Conservation (phyloP, 1,140 invertebrate genomes). For the Drosophila sp. region DNA sequence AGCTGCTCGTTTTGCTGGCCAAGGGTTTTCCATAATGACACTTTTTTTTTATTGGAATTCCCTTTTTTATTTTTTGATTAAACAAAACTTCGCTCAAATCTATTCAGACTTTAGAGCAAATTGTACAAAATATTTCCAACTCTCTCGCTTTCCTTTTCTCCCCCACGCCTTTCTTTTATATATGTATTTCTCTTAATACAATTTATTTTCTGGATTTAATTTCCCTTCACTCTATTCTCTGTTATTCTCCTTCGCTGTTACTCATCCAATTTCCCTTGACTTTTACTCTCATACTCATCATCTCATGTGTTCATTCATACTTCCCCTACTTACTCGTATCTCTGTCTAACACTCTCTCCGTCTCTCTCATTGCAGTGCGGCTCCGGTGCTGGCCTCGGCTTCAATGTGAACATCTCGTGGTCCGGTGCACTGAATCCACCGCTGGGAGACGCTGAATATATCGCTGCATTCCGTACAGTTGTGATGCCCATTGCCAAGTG, state of each 20-base stretch:
- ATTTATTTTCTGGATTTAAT: no score
- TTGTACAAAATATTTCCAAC: no score
- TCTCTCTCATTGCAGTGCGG: constrained; percentile 88
- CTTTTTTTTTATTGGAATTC: no score
- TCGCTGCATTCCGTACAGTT: constrained; percentile 97
- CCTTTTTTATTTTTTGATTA: no score
- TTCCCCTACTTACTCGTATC: no score
- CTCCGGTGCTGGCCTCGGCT: constrained; percentile 95
- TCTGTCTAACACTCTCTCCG: background rate
- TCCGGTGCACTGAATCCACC: constrained; percentile 95
- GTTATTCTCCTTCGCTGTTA: background rate
- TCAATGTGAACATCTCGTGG: constrained; percentile 99
- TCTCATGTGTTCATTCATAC: no score
- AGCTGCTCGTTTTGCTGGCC: no score
- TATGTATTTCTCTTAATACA: no score
- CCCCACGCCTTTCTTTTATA: background rate
- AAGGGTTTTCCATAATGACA: no score
- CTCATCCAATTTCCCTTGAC: background rate
- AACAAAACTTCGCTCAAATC: no score
- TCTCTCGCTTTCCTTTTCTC: background rate
- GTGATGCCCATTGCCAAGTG: constrained; percentile 97
- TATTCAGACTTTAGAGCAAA: no score
- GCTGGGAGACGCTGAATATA: constrained; percentile 98
- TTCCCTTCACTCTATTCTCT: background rate
- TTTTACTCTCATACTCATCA: no score